These are phyloP conservation scores for Falco peregrinus DNA, from an alignment of 2,797 vertebrate genomes.

Conservation along the genomic window DNA sequence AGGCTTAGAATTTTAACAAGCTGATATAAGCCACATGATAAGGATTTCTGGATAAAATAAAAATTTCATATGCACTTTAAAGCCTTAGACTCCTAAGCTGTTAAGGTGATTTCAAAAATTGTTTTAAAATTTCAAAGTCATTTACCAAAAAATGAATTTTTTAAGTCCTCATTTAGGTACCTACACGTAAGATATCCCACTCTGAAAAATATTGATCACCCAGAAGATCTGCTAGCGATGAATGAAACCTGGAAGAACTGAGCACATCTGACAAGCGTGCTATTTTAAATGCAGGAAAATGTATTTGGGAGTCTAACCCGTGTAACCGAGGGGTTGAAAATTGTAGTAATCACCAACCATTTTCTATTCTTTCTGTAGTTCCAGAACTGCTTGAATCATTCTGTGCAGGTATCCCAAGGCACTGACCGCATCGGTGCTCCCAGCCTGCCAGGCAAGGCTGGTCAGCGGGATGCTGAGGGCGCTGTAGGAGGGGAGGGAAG, in stretches of 20 bases:
- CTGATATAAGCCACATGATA: background rate
- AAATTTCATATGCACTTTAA: slow-evolving; percentile 20
- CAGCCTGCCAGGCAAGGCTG: background rate
- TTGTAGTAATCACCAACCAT: background rate
- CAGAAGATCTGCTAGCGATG: background rate
- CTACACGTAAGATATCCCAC: background rate
- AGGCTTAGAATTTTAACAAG: background rate
- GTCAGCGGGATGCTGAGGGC: background rate
- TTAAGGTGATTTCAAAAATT: background rate
- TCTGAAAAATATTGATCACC: background rate
- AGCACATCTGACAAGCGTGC: background rate
- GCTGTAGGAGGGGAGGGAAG: background rate
- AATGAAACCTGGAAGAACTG: background rate
- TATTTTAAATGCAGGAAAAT: slow-evolving; percentile 17
- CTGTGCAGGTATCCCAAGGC: background rate
- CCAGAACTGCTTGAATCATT: background rate
- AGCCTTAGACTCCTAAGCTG: background rate
- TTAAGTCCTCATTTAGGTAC: slow-evolving; percentile 15
- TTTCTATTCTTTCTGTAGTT: slow-evolving; percentile 3
- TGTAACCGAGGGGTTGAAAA: background rate
- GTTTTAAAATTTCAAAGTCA: slow-evolving; percentile 17
- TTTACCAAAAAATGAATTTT: slow-evolving; percentile 43
- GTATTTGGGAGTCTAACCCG: background rate
- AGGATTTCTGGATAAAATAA: slow-evolving; percentile 19
- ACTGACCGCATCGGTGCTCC: rapidly evolving